A percentile compares a stretch with the other conserved stretches of the same genome.
phyloP scores from a whole-genome alignment of 2,888 invertebrate genomes.

The Neocrepidodera transversa region DNA sequence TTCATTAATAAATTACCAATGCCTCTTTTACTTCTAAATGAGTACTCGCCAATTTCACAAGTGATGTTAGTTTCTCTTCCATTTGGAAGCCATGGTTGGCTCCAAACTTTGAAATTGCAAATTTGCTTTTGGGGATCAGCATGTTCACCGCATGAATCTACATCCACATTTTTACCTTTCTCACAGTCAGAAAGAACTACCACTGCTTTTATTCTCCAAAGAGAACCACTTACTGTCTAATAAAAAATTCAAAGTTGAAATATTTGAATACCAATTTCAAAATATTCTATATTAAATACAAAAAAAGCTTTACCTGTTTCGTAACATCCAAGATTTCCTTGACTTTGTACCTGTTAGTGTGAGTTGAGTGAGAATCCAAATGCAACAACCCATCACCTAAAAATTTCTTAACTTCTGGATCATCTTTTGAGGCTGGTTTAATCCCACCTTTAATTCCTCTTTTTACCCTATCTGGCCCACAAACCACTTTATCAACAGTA shows the following conservation, averaged over 20 bases:
- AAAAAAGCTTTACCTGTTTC: constrained; percentile 52
- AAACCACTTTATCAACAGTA: constrained; percentile 7
- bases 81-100: constrained; percentile 65
- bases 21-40: neutral
- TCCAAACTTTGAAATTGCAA: constrained; percentile 66
- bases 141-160: constrained; percentile 51
- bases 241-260: too few relatives aligned
- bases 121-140: constrained; percentile 46
- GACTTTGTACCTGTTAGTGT: constrained; percentile 49
- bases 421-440: constrained; percentile 27
- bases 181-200: constrained; percentile 66
- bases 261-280: too few relatives aligned
- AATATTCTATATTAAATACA: too few relatives aligned
- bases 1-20: neutral
- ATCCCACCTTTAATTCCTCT: constrained; percentile 22
- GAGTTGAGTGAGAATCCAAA: constrained; percentile 58
- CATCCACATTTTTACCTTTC: constrained; percentile 44
- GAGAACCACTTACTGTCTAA: constrained; percentile 64
- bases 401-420: constrained; percentile 51
- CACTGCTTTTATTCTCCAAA: constrained; percentile 67
- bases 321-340: constrained; percentile 61
- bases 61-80: constrained; percentile 59
- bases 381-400: constrained; percentile 49
- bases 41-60: constrained; percentile 50
- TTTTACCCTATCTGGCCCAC: neutral